A percentile compares a stretch with the other conserved stretches of the same genome.
These are phyloP conservation scores for Nomada ferruginata DNA, from an alignment of 2,888 invertebrate genomes.

Conservation along the genomic window DNA sequence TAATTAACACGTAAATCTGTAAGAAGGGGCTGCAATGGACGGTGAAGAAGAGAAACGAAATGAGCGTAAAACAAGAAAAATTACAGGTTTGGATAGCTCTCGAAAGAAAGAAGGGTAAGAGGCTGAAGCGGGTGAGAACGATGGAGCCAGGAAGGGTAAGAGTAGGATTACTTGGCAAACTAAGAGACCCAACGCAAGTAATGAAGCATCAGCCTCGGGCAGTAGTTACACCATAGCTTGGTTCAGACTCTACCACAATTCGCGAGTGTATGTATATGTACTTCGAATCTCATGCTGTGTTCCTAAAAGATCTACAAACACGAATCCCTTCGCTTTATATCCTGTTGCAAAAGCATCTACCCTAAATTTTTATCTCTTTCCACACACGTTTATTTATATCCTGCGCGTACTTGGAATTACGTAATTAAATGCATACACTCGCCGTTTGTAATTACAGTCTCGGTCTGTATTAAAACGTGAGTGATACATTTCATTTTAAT, in stretches of 20 bases:
- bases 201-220: conserved; percentile 63
- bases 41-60: conserved; percentile 12
- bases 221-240: conserved; percentile 58
- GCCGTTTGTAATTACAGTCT: conserved; percentile 14
- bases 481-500: neutral
- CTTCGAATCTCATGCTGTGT: conserved; percentile 45
- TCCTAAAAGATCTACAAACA: conserved; percentile 53
- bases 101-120: conserved; percentile 25
- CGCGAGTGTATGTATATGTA: conserved; percentile 20
- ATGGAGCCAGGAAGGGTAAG: conserved; percentile 35
- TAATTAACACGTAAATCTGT: conserved; percentile 72
- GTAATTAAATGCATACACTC: conserved; percentile 74
- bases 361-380: conserved; percentile 5
- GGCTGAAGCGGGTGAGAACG: conserved; percentile 30
- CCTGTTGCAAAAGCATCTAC: conserved; percentile 26
- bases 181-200: conserved; percentile 47
- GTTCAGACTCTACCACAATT: conserved; percentile 39
- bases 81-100: conserved; percentile 26
- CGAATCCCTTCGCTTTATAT: conserved; percentile 19
- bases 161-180: conserved; percentile 53
- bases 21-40: conserved; percentile 47
- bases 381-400: conserved; percentile 66
- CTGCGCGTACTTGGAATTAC: conserved; percentile 72
- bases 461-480: conserved; percentile 16
- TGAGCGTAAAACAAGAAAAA: conserved; percentile 26